Evolutionary conservation across 2,113 vertebrate species (phyloP), one percentile per base, ranked within the genome.

Genomic region (Pterocles burchelli): DNA sequence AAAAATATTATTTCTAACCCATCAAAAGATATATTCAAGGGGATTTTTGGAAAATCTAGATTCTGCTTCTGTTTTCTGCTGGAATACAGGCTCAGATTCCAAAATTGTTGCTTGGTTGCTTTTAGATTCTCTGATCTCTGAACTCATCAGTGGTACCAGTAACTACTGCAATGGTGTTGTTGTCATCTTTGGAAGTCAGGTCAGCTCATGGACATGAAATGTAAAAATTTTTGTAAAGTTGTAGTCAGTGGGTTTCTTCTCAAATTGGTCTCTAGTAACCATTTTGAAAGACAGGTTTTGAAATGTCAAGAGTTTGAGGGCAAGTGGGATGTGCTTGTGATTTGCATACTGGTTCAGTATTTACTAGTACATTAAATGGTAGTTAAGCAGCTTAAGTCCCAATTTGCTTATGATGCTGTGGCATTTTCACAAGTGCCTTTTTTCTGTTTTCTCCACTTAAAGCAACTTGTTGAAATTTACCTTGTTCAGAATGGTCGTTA

Each of bases 401-500:
- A 38, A 0, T 59, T 84, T 2, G 8, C 24, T 85, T 62, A 25
- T 0, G 0, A 7, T 31, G 4, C 43, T 70, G 22, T 85, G 22
- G 9, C 13, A 41, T 43, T 89, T 95, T 65, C 22, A 13, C 8
- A 38, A 20, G 8, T 46, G 16, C 24, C 29, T 51, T 67, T 92
- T 76, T 8, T 21, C 15, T 1, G 0, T n/a, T 38, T 86, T 74
- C 5, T 80, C 2, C 13, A 19, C 54, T 83, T 58, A 67, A 57
- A 82, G 14, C 19, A 70, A 33, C 36, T 65, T 43, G 8, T 80
- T 62, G 55, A 71, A 85, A 78, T 18, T 19, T 38, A n/a, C 2
- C 28, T 67, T 92, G 21, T n/a, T 91, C 36, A 31, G 62, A 26
- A 70, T 57, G 36, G 26, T 49, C 33, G 11, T 74, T 55, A 24